Evolutionary conservation across 2,113 vertebrate species (phyloP).

Genomic region (Numida meleagris): DNA sequence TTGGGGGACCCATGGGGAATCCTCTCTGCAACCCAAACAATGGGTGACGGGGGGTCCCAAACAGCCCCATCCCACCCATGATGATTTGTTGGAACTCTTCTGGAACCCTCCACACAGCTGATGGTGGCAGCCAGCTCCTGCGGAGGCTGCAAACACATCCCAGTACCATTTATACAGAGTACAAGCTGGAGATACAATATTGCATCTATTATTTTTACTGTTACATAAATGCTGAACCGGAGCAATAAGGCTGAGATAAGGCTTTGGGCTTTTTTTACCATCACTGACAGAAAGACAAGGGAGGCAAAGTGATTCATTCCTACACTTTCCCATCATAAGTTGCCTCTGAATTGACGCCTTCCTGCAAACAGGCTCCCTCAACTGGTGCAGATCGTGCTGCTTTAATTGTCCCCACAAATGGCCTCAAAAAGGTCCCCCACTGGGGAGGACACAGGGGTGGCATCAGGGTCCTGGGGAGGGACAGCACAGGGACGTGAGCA

Average conservation of each 20-base stretch:
- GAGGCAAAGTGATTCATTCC: not conserved
- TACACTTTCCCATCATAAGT: not conserved
- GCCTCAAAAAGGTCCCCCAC: not conserved
- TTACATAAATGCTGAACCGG: not conserved
- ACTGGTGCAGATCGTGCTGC: no score
- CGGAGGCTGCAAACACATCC: not conserved
- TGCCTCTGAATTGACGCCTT: not conserved
- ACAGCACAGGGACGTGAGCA: not conserved
- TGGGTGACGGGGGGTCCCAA: not conserved
- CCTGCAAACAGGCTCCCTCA: not conserved
- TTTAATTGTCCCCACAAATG: not conserved
- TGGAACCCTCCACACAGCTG: not conserved
- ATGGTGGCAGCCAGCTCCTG: not conserved
- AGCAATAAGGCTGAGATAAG: not conserved
- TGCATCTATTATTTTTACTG: not conserved
- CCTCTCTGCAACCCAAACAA: not conserved
- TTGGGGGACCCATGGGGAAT: not conserved
- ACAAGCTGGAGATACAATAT: not conserved
- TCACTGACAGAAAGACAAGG: not conserved
- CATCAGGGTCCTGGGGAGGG: not conserved
- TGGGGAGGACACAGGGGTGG: not conserved
- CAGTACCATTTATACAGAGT: not conserved
- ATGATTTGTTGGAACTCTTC: not conserved
- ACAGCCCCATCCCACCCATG: not conserved
- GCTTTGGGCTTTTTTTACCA: not conserved